Base-by-base conservation (phyloP, 2,888 invertebrate genomes). In the Phalera bucephala region DNA sequence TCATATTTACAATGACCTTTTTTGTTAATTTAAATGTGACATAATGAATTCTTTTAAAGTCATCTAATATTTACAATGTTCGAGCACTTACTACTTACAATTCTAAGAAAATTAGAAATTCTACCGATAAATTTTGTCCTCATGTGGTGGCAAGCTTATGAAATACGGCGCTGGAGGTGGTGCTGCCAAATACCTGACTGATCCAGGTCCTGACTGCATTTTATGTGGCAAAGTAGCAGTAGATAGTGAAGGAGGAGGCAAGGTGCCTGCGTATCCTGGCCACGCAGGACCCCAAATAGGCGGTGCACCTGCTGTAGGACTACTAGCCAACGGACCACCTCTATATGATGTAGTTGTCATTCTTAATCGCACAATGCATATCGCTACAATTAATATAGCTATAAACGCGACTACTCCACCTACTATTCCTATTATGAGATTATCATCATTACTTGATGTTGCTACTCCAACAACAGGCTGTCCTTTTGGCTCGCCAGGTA, bases 401-500 rank as follows among this genome's bases (percentile, higher is more conserved):
- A 97, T 96, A 69, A 97, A 96, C 1, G 95, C 96, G 0, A 97
- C 96, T 0, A 97, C 97, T 1, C 97, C 97, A 0, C 97, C 97
- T 0, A 97, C 97, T 52, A 97, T 97, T n/a, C 96, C 96, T 41
- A 97, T 97, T 33, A 97, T 97, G n/a, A 97, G 88, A 2, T 96
- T 97, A 58, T 97, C 97, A 61, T 97, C 97, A 62, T 96, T 97
- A 36, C 92, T 94, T 7, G 95, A 91, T 0, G 93, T 84, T 5
- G 91, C 90, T 40, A 91, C 90, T 1, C 91, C 91, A 1, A 90
- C 74, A 1, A 91, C 88, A 15, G 87, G 91, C 8, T 91, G 91
- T 27, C 91, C 91, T 76, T 93, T 94, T 33, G 92, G 91, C 29
- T 91, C 92, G 12, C 89, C 91, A 3, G 92, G 72, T 59, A 91